Conservation (phyloP, 2,888 invertebrate species). For the Labia minor region DNA sequence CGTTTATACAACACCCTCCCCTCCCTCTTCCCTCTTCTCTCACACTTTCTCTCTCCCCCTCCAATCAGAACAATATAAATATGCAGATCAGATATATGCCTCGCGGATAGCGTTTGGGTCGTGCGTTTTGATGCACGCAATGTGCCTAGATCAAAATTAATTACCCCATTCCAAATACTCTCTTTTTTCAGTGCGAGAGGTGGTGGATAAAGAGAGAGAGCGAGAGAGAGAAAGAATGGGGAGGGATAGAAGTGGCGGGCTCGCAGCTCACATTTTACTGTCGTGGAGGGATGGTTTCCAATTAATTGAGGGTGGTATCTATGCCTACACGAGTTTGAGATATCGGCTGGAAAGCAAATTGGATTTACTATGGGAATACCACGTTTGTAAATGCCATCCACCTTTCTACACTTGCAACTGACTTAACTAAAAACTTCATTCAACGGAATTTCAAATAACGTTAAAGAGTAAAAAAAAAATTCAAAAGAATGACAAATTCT, state of each 20-base stretch:
- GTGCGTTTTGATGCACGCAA: neutral
- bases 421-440: too few relatives aligned
- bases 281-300: neutral
- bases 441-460: too few relatives aligned
- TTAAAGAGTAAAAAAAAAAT: too few relatives aligned
- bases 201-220: too few relatives aligned
- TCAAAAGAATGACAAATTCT: too few relatives aligned
- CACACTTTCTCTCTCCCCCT: too few relatives aligned
- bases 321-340: neutral
- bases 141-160: constrained; percentile 5
- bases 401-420: too few relatives aligned
- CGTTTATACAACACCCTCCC: too few relatives aligned
- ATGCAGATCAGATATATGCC: constrained; percentile 2
- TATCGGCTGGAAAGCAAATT: constrained; percentile 2
- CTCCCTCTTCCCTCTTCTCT: too few relatives aligned
- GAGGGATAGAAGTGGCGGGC: neutral
- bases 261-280: neutral
- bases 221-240: too few relatives aligned
- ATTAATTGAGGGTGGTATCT: neutral
- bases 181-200: neutral
- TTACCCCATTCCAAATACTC: neutral
- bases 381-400: neutral
- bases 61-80: constrained; percentile 7
- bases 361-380: neutral
- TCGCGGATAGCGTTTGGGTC: neutral